phyloP scores from a whole-genome alignment of 2,797 vertebrate species.

The Melanitta fusca region DNA sequence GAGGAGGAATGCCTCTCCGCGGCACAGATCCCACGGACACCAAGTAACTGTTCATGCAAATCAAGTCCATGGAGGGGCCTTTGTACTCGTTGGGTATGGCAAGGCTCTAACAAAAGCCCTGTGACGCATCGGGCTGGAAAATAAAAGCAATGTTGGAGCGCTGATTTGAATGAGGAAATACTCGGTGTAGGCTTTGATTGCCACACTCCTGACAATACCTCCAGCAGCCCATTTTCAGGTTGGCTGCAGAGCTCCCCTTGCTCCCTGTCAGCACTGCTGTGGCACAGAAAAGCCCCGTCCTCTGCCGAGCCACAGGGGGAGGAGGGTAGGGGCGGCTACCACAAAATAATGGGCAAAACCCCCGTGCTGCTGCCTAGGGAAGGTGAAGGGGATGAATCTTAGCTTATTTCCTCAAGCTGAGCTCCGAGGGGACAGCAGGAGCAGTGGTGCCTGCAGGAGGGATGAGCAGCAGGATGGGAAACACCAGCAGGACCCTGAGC shows the following conservation, averaged over 20 bases:
- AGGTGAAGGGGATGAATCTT: neutral
- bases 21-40: neutral
- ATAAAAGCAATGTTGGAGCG: neutral
- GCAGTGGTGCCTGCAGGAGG: neutral
- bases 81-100: neutral
- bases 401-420: neutral
- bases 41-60: neutral
- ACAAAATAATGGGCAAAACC: neutral
- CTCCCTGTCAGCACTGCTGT: neutral
- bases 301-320: neutral
- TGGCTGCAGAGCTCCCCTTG: neutral
- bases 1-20: neutral
- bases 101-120: neutral
- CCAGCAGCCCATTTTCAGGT: neutral
- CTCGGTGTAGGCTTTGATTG: neutral
- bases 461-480: neutral
- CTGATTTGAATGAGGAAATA: conserved; percentile 1
- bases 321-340: neutral
- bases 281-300: neutral
- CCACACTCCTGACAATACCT: neutral
- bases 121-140: neutral
- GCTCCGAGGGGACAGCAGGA: neutral
- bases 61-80: neutral
- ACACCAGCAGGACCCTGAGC: neutral
- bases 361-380: neutral